Conservation (phyloP, 1,140 invertebrate genomes). For the Epicauta chinensis region DNA sequence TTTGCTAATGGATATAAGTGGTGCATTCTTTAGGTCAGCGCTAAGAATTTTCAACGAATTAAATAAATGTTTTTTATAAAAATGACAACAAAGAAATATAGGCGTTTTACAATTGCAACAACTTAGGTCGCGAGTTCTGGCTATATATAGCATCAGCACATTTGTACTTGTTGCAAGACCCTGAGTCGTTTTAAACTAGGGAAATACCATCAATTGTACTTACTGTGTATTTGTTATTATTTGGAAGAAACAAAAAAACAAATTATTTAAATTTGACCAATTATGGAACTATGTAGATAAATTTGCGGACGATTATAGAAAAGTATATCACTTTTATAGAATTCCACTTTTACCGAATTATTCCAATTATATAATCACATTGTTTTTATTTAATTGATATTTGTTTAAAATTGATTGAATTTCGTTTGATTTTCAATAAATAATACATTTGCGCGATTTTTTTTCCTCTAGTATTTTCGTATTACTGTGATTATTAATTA, state of each 20-base stretch:
- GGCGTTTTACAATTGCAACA: conserved; percentile 9
- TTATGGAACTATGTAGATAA: no score
- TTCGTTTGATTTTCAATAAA: neutral
- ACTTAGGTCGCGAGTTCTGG: conserved; percentile 10
- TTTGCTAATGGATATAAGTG: conserved; percentile 73
- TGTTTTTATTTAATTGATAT: neutral
- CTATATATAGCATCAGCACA: conserved; percentile 26
- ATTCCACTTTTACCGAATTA: no score
- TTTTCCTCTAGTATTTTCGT: no score
- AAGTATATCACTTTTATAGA: neutral
- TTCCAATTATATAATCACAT: conserved; percentile 7
- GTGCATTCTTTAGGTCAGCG: conserved; percentile 53
- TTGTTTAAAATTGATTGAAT: neutral
- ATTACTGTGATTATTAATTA: neutral
- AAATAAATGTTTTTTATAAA: no score
- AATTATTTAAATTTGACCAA: no score
- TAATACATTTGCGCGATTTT: neutral
- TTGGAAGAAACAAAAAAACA: no score
- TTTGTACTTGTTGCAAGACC: conserved; percentile 19
- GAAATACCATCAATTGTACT: conserved; percentile 12
- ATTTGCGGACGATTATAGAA: neutral
- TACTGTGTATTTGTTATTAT: conserved; percentile 14
- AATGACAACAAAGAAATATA: neutral
- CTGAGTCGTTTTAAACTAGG: conserved; percentile 18
- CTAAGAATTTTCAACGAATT: no score